Conservation (phyloP, 2,797 vertebrate genomes). For the Lacerta agilis region DNA sequence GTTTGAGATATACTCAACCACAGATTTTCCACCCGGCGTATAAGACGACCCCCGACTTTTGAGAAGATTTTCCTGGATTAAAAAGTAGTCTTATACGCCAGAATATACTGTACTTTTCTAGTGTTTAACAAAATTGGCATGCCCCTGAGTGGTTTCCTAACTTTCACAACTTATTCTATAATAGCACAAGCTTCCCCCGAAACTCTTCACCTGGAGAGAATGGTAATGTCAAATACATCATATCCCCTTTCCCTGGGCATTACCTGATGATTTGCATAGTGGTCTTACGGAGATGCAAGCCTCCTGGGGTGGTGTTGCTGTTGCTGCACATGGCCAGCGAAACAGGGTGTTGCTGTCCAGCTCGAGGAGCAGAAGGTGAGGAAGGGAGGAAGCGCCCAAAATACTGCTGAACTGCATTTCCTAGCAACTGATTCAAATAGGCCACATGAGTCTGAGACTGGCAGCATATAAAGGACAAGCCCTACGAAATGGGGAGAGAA, state of each 20-base stretch:
- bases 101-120: too few species aligned
- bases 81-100: too few species aligned
- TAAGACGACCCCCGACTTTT: too few species aligned
- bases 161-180: background rate
- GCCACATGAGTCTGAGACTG: constrained; percentile 86
- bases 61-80: too few species aligned
- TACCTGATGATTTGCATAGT: constrained; percentile 88
- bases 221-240: background rate
- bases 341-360: constrained; percentile 87
- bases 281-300: constrained; percentile 80
- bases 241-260: constrained; percentile 8
- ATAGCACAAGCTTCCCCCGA: background rate
- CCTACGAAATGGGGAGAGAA: constrained; percentile 75
- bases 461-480: constrained; percentile 86
- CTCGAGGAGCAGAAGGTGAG: constrained; percentile 70
- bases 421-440: constrained; percentile 90
- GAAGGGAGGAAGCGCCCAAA: constrained; percentile 91
- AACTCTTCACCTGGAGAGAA: background rate
- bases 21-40: too few species aligned
- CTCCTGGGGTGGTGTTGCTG: constrained; percentile 68
- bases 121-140: background rate
- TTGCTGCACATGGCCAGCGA: constrained; percentile 84
- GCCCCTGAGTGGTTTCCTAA: background rate
- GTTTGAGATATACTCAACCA: too few species aligned
- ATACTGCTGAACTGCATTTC: constrained; percentile 86